Percentiles rank a stretch among this genome's conserved stretches.
phyloP scores from a whole-genome alignment of 2,888 invertebrate genomes.

The Orthosia gothica region DNA sequence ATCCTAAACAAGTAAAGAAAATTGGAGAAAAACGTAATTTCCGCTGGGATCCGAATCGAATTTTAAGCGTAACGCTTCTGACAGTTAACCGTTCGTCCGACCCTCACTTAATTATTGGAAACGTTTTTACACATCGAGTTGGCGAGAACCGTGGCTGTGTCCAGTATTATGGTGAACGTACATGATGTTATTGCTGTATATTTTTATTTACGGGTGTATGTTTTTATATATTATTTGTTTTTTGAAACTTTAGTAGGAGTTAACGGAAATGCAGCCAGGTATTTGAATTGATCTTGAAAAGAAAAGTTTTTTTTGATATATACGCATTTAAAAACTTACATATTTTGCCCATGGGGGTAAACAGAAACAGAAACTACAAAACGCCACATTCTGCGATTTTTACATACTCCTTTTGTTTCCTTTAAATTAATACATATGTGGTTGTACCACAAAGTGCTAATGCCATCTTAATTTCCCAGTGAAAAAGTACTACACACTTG shows the following conservation, averaged over 20 bases:
- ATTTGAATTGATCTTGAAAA: neutral
- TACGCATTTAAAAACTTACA: too few species aligned
- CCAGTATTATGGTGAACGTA: conserved; percentile 11
- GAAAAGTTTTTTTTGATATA: too few species aligned
- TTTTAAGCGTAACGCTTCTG: conserved; percentile 67
- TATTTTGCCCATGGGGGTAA: too few species aligned
- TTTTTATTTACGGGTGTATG: neutral
- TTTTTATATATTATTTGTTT: neutral
- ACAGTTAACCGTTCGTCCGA: conserved; percentile 55
- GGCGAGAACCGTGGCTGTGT: conserved; percentile 15
- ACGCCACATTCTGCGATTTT: too few species aligned
- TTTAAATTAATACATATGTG: too few species aligned
- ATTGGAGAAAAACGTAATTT: conserved; percentile 71
- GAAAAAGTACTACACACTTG: too few species aligned
- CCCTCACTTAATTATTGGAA: conserved; percentile 66
- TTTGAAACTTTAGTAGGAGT: too few species aligned
- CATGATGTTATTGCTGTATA: conserved; percentile 23
- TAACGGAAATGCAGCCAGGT: neutral
- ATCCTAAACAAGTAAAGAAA: conserved; percentile 58
- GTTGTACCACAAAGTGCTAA: too few species aligned
- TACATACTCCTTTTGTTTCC: too few species aligned
- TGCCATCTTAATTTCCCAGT: too few species aligned
- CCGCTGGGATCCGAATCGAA: conserved; percentile 67
- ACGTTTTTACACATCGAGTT: too few species aligned
- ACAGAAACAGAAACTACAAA: too few species aligned